These are phyloP conservation scores for Oreocharis arfaki DNA, from an alignment of 2,113 vertebrate species.

Conservation along the genomic window DNA sequence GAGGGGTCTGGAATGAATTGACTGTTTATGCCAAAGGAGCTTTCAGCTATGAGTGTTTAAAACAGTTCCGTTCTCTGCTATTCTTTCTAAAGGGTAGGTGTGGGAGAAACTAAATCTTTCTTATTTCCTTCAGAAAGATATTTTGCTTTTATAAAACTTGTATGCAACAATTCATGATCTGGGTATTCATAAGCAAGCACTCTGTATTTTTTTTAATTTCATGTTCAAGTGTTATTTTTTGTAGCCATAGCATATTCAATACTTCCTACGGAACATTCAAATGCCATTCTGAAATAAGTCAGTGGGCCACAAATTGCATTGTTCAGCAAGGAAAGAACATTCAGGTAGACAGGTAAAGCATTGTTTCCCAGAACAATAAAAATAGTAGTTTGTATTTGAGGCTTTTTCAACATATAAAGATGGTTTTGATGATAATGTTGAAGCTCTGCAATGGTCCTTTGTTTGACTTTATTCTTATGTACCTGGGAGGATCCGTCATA, in stretches of 20 bases:
- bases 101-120: neutral
- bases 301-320: neutral
- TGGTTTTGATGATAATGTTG: neutral
- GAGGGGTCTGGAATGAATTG: neutral
- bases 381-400: neutral
- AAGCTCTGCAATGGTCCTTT: neutral
- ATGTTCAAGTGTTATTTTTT: neutral
- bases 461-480: neutral
- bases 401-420: neutral
- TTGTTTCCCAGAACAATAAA: neutral
- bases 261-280: neutral
- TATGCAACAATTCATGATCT: neutral
- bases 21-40: neutral
- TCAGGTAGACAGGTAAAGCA: neutral
- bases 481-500: neutral
- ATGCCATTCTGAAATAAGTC: neutral
- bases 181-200: neutral
- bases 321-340: neutral
- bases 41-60: neutral
- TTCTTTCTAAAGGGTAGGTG: neutral
- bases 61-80: neutral
- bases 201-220: neutral
- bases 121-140: neutral
- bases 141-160: neutral
- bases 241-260: neutral